Conservation (phyloP, 2,113 vertebrate species). For the Jacana jacana region DNA sequence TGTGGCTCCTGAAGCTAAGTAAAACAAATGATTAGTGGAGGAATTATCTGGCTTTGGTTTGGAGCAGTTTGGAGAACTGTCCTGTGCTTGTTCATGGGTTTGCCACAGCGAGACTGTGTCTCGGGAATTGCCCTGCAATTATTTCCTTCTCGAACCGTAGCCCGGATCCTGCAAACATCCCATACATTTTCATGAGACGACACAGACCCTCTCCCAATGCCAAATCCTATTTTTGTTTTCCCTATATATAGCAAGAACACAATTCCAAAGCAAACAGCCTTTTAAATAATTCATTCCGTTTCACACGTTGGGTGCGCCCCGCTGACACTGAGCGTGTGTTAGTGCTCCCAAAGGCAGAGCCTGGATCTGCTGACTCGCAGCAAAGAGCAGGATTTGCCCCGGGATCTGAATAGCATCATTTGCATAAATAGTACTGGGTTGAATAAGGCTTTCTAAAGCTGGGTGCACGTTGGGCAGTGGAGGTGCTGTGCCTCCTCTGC, state of each 20-base stretch:
- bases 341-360: background rate
- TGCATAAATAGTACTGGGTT: background rate
- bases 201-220: background rate
- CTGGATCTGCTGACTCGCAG: background rate
- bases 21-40: background rate
- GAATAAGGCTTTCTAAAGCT: background rate
- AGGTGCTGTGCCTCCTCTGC: background rate
- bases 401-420: background rate
- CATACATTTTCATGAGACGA: background rate
- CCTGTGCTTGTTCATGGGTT: background rate
- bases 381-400: background rate
- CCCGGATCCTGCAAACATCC: background rate
- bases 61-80: background rate
- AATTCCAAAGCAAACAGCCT: background rate
- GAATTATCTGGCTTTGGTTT: background rate
- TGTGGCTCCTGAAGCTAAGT: background rate
- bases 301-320: accelerated
- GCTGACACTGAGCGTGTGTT: background rate
- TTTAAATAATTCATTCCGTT: background rate
- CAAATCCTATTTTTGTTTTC: background rate
- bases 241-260: background rate
- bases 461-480: background rate
- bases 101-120: background rate
- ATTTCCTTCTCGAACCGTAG: background rate
- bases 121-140: background rate